Percentiles rank a stretch among this genome's conserved stretches.
Conservation (phyloP, 2,113 vertebrate genomes). For the Cinclus cinclus region DNA sequence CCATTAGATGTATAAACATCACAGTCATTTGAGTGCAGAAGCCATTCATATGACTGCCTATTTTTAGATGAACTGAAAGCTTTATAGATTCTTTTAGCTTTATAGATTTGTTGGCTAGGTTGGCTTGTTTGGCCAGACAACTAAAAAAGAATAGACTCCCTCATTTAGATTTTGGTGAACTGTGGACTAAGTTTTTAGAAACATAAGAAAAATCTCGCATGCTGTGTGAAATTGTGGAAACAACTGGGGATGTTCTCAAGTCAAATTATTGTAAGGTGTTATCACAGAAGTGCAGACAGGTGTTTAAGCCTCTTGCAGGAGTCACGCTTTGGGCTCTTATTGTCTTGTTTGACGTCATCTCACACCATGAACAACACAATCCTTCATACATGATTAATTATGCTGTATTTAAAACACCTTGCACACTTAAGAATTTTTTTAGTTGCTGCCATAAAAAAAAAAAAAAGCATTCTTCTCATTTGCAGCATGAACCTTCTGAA, state of each 20-base stretch:
- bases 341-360: constrained; percentile 25
- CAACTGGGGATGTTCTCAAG: neutral
- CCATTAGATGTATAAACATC: neutral
- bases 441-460: neutral
- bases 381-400: neutral
- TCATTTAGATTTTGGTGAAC: neutral
- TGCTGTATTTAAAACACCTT: neutral
- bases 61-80: neutral
- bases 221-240: neutral
- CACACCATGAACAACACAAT: rapidly evolving
- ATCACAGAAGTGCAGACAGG: constrained; percentile 42
- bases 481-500: neutral
- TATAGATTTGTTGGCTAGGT: neutral
- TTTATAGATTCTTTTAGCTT: neutral
- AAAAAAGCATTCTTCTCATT: neutral
- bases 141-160: neutral
- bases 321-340: neutral
- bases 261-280: neutral
- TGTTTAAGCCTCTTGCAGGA: constrained; percentile 13
- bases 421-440: neutral
- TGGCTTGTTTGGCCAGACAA: neutral
- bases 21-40: neutral
- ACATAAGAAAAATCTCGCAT: neutral
- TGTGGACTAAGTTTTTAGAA: neutral
- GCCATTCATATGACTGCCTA: neutral